Base-by-base conservation (phyloP, 2,113 vertebrate species). In the Oxygymnocypris stewartii region DNA sequence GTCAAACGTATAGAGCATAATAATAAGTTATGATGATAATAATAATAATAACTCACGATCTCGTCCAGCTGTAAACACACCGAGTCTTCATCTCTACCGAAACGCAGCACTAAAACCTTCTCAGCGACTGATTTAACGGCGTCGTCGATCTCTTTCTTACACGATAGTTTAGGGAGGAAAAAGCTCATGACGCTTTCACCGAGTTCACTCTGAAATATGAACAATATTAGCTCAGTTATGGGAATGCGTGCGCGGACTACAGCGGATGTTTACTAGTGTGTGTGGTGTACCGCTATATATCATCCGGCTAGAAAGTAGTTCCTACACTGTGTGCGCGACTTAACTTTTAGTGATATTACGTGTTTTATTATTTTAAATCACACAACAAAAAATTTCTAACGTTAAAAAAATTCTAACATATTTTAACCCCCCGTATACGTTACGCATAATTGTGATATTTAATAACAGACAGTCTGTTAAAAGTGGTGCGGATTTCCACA, bases 21-120 rank as follows among this genome's bases (percentile, higher is more conserved):
- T 47, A 47, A 47, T 47, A 47, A 51, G 49, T 31, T 31, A 31
- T 31, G 28, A 31, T n/a, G n/a, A n/a, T n/a, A n/a, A n/a, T n/a
- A n/a, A n/a, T 31, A 31, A 31, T 25, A 28, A 37, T 0, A 8
- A 87, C 96, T 97, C 94, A 99, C 98, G 86, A 97, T 97, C 86
- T 99, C 96, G 89, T 99, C 98, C 1, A 99, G 92, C 63, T 98
- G 97, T 77, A 99, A 91, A 87, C 98, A 99, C 77, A 96, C 94
- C 0, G 94, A 90, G 87, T 99, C 97, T 1, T 96, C 94, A 73
- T 99, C 97, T 92, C 96, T 96, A 42, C 98, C 98, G 83, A 99
- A 99, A 71, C 98, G 93, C 81, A 99, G 93, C 79, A 99, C 98
- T 67, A 99, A 86, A 14, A 99, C 98, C 73, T 97, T 97, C 91